Conservation (phyloP, 2,888 invertebrate genomes). For the Galeopsomyia nigrocyanea region DNA sequence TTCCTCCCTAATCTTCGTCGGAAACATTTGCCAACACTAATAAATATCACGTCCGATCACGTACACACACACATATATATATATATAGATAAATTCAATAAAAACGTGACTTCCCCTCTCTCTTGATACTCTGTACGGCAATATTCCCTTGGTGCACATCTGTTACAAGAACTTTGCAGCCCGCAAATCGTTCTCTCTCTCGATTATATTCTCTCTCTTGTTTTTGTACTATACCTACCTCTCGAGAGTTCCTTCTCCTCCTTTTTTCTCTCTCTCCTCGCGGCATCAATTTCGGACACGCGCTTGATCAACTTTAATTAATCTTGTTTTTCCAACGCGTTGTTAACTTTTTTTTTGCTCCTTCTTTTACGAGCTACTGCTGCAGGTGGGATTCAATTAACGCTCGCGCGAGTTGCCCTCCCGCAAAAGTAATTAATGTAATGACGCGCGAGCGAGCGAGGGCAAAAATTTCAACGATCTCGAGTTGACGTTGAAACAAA, state of each 20-base stretch:
- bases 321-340: too few species aligned
- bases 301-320: too few species aligned
- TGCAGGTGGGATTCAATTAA: too few species aligned
- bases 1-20: not conserved
- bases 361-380: too few species aligned
- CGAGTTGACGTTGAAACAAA: too few species aligned
- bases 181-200: slow-evolving; percentile 46
- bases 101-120: slow-evolving; percentile 20
- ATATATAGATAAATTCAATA: slow-evolving; percentile 43
- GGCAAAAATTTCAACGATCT: too few species aligned
- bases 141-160: slow-evolving; percentile 40
- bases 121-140: not conserved
- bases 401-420: too few species aligned
- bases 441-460: too few species aligned
- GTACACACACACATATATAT: slow-evolving; percentile 36
- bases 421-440: too few species aligned
- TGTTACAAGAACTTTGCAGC: slow-evolving; percentile 24
- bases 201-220: slow-evolving; percentile 46
- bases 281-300: not conserved
- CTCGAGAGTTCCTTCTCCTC: not conserved
- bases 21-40: slow-evolving; percentile 9
- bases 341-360: too few species aligned
- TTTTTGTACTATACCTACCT: slow-evolving; percentile 30
- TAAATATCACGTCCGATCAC: slow-evolving; percentile 31
- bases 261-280: not conserved